Evolutionary conservation across 2,797 vertebrate genomes (phyloP).

Genomic region (Cirrhinus molitorella): DNA sequence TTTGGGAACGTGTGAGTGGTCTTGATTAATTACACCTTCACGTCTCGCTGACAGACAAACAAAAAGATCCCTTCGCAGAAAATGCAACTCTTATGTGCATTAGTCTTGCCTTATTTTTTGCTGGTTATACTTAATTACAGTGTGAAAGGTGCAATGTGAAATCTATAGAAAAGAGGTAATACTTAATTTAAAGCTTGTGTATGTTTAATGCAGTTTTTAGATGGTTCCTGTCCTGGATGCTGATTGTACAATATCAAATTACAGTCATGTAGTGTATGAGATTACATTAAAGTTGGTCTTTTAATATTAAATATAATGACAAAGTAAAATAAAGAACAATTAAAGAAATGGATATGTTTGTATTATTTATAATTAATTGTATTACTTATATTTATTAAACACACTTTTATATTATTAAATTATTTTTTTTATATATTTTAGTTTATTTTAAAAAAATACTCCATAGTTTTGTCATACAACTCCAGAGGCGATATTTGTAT

Average conservation of each 20-base stretch:
- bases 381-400: too few relatives aligned
- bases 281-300: too few relatives aligned
- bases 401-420: too few relatives aligned
- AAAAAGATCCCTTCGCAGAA: neutral
- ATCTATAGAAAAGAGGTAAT: neutral
- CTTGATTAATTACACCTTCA: slow-evolving; percentile 26
- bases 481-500: too few relatives aligned
- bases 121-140: neutral
- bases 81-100: neutral
- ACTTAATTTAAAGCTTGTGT: neutral
- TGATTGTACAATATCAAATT: neutral
- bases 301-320: too few relatives aligned
- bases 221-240: neutral
- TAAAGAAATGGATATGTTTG: too few relatives aligned
- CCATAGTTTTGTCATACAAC: too few relatives aligned
- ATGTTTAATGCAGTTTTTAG: neutral
- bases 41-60: slow-evolving; percentile 2
- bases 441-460: too few relatives aligned
- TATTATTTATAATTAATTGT: too few relatives aligned
- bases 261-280: neutral
- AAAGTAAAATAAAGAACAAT: too few relatives aligned
- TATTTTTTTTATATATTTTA: too few relatives aligned
- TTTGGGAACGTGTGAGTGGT: slow-evolving; percentile 41
- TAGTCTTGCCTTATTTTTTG: neutral
- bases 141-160: neutral